phyloP scores from a whole-genome alignment of 2,797 vertebrate genomes.

The Threskiornis aethiopicus region DNA sequence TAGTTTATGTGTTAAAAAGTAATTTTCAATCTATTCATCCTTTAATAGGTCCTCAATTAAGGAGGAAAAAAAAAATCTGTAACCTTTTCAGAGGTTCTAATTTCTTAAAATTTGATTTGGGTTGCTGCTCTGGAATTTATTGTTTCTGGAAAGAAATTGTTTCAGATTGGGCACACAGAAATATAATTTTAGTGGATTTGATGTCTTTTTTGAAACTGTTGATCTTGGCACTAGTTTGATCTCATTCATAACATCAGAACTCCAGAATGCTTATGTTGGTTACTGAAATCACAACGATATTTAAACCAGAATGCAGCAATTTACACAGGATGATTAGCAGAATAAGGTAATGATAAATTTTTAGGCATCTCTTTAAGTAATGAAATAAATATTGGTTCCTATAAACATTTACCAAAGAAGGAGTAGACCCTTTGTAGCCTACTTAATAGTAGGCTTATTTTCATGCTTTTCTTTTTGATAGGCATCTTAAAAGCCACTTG shows the following conservation, averaged over 20 bases:
- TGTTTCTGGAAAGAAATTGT: background rate
- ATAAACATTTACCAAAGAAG: background rate
- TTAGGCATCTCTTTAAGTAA: background rate
- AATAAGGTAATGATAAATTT: background rate
- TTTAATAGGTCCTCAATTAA: background rate
- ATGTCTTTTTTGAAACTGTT: background rate
- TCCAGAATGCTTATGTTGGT: background rate
- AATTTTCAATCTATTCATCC: background rate
- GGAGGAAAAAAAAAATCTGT: background rate
- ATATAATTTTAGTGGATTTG: background rate
- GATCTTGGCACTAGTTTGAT: background rate
- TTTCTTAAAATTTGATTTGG: background rate
- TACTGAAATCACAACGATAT: background rate
- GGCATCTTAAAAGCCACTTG: background rate
- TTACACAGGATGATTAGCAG: background rate
- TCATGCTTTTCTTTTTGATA: background rate
- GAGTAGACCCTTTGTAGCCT: background rate
- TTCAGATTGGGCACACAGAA: background rate
- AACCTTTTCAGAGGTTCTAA: background rate
- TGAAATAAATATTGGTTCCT: background rate
- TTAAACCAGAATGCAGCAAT: background rate
- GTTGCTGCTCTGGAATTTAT: background rate
- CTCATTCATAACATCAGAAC: background rate
- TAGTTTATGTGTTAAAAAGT: background rate
- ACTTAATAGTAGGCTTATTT: background rate